These are phyloP conservation scores for Sylvilagus bachmani DNA, from an alignment of 2,113 vertebrate species.

Conservation along the genomic window DNA sequence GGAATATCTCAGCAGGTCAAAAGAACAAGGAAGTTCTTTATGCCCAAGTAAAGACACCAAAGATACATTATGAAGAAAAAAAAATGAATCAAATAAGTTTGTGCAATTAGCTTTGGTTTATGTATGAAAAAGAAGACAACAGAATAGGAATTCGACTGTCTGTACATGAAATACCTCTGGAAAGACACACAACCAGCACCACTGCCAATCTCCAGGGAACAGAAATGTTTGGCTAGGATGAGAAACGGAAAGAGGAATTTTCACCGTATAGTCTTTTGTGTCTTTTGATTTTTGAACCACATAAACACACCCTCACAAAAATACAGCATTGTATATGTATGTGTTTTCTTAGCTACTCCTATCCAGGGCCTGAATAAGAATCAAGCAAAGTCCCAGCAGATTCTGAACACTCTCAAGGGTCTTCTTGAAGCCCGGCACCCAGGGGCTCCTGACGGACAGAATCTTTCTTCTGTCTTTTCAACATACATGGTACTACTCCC, in stretches of 20 bases:
- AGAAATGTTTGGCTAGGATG: constrained; percentile 1
- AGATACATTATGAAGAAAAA: not conserved
- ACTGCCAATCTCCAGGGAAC: not conserved
- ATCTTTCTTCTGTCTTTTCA: not conserved
- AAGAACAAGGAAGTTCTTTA: not conserved
- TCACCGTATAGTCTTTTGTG: not conserved
- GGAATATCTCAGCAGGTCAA: not conserved
- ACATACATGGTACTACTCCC: not conserved
- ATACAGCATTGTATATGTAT: not conserved
- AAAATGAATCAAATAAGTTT: not conserved
- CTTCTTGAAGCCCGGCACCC: not conserved
- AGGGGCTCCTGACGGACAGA: not conserved
- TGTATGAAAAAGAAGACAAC: not conserved
- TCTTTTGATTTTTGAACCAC: constrained; percentile 37
- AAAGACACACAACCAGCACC: constrained; percentile 14
- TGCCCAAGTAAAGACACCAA: not conserved
- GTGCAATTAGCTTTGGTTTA: not conserved
- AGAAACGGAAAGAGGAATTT: not conserved
- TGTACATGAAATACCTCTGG: not conserved
- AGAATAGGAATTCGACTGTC: constrained; percentile 35
- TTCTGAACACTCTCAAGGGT: not conserved
- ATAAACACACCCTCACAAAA: not conserved
- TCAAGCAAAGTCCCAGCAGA: not conserved
- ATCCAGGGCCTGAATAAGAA: not conserved
- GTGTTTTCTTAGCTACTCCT: not conserved